Evolutionary conservation across 1,140 invertebrate genomes (phyloP).

Genomic region (Sweltsa coloradensis): DNA sequence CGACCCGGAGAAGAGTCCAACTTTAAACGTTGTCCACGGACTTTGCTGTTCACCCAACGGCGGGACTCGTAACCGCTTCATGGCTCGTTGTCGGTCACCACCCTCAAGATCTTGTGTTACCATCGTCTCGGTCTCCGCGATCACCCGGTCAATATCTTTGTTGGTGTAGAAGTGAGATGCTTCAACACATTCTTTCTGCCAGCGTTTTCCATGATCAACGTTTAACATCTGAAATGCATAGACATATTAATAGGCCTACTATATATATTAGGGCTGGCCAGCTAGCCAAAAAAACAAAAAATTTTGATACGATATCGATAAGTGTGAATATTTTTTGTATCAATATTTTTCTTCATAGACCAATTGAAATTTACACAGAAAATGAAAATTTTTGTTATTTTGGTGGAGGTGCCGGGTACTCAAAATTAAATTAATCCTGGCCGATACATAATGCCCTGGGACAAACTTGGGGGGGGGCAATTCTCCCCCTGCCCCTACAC

Average conservation of each 20-base stretch:
- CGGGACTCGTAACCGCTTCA: slow-evolving; percentile 78
- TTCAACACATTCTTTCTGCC: slow-evolving; percentile 71
- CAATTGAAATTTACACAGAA: not conserved
- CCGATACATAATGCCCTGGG: no score
- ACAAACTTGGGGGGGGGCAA: no score
- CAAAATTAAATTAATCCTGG: no score
- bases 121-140: slow-evolving; percentile 66
- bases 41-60: slow-evolving; percentile 71
- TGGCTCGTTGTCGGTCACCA: slow-evolving; percentile 70
- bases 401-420: not conserved
- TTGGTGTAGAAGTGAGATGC: slow-evolving; percentile 72
- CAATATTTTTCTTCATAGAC: not conserved
- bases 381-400: not conserved
- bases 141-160: slow-evolving; percentile 77
- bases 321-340: not conserved
- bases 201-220: slow-evolving; percentile 47
- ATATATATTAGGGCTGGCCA: no score
- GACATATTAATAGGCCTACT: not conserved
- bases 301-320: not conserved
- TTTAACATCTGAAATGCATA: slow-evolving; percentile 24
- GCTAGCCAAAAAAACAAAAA: not conserved
- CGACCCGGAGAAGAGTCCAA: slow-evolving; percentile 86
- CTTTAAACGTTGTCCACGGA: slow-evolving; percentile 94
- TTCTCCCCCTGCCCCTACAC: no score
- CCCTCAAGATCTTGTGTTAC: slow-evolving; percentile 75